Conservation (phyloP, 23 tunicate genomes). For the Halocynthia aurantium region DNA sequence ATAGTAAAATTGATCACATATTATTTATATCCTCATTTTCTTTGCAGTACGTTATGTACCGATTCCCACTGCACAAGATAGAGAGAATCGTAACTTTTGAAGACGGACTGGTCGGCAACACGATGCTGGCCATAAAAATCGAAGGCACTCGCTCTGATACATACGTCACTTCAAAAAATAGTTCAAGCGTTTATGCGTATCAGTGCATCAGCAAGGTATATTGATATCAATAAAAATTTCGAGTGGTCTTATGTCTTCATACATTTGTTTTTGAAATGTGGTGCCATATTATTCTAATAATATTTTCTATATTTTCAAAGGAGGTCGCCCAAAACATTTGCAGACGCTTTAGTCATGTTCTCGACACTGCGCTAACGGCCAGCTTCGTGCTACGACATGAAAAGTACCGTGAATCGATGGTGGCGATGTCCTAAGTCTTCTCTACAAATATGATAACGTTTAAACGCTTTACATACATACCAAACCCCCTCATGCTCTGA, state of each 20-base stretch:
- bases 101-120: constrained; percentile 62
- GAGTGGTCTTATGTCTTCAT: no score
- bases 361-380: constrained; percentile 31
- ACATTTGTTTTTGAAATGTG: no score
- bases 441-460: background rate
- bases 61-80: constrained; percentile 62
- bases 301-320: constrained; percentile 9
- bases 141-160: background rate
- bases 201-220: constrained; percentile 68
- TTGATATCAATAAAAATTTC: no score
- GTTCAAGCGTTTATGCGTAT: constrained; percentile 32
- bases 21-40: background rate
- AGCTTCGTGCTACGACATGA: no score
- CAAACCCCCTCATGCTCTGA: background rate
- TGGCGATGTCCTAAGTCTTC: no score
- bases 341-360: constrained; percentile 59
- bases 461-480: background rate
- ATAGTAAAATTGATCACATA: background rate
- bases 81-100: constrained; percentile 73
- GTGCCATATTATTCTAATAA: background rate
- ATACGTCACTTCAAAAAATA: background rate
- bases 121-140: constrained; percentile 58
- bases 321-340: constrained; percentile 61
- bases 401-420: no score
- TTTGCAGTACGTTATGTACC: constrained; percentile 40